Evolutionary conservation across 2,113 vertebrate species (phyloP).

Genomic region (Cyprinodon variegatus): DNA sequence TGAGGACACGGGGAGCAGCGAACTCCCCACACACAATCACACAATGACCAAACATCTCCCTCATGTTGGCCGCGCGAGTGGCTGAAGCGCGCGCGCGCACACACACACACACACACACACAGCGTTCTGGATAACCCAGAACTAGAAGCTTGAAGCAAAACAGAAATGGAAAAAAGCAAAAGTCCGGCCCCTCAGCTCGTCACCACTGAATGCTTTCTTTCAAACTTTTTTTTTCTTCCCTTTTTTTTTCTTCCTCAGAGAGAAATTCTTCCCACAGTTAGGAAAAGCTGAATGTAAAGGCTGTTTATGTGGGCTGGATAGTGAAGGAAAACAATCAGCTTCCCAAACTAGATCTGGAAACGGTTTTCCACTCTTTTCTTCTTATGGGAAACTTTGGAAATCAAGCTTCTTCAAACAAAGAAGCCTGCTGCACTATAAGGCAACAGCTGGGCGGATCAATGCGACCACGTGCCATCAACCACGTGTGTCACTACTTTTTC

Average conservation of each 20-base stretch:
- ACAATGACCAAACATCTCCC: conserved; percentile 87
- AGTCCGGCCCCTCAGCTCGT: conserved; percentile 50
- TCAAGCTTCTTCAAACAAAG: conserved; percentile 20
- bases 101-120: conserved; percentile 30
- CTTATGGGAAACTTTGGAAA: conserved; percentile 10
- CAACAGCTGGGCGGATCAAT: conserved; percentile 57
- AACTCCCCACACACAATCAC: conserved; percentile 87
- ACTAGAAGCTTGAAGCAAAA: conserved; percentile 52
- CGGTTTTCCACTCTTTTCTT: neutral
- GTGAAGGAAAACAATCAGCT: conserved; percentile 49
- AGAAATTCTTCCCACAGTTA: conserved; percentile 60
- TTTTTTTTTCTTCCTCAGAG: conserved; percentile 12
- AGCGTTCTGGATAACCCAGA: conserved; percentile 8
- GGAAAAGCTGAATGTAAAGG: conserved; percentile 53
- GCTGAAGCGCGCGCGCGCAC: conserved; percentile 43
- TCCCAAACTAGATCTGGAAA: conserved; percentile 23
- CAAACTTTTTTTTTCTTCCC: conserved; percentile 34
- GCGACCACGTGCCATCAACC: conserved; percentile 2
- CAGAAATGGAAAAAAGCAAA: conserved; percentile 40
- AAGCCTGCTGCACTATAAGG: conserved; percentile 1
- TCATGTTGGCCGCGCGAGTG: conserved; percentile 81
- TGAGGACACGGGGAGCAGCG: conserved; percentile 80
- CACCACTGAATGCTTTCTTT: conserved; percentile 76
- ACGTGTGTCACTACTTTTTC: neutral
- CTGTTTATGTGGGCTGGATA: conserved; percentile 8